A percentile compares a stretch with the other conserved stretches of the same genome.
phyloP scores from a whole-genome alignment of 2,797 vertebrate genomes.

The Artibeus lituratus region DNA sequence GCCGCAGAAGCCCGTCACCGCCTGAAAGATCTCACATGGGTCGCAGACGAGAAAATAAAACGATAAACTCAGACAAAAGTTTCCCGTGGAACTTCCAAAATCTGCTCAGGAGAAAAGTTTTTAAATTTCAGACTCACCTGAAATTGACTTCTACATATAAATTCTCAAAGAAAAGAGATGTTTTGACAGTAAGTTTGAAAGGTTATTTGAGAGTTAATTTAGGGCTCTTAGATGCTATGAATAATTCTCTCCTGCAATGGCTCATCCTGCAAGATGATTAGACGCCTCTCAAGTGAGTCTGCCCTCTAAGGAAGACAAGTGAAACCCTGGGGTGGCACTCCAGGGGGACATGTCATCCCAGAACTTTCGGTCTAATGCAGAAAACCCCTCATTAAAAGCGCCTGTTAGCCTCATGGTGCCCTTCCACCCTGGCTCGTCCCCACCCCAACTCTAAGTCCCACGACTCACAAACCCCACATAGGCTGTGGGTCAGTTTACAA shows the following conservation, averaged over 20 bases:
- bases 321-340: not conserved
- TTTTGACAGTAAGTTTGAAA: not conserved
- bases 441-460: not conserved
- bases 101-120: not conserved
- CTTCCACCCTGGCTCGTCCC: not conserved
- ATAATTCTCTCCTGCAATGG: not conserved
- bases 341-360: not conserved
- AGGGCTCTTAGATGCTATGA: not conserved
- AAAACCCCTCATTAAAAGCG: not conserved
- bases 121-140: not conserved
- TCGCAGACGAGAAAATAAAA: not conserved
- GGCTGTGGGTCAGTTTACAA: not conserved
- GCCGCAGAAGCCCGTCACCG: not conserved
- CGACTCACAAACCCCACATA: not conserved
- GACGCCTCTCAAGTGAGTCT: not conserved
- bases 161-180: not conserved
- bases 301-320: not conserved
- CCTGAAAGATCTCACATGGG: not conserved
- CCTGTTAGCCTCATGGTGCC: not conserved
- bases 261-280: not conserved
- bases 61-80: not conserved
- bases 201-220: not conserved
- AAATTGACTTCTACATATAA: not conserved
- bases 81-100: not conserved
- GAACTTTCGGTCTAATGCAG: not conserved